phyloP scores from a whole-genome alignment of 2,888 invertebrate species.

The Habroteleia sp. region DNA sequence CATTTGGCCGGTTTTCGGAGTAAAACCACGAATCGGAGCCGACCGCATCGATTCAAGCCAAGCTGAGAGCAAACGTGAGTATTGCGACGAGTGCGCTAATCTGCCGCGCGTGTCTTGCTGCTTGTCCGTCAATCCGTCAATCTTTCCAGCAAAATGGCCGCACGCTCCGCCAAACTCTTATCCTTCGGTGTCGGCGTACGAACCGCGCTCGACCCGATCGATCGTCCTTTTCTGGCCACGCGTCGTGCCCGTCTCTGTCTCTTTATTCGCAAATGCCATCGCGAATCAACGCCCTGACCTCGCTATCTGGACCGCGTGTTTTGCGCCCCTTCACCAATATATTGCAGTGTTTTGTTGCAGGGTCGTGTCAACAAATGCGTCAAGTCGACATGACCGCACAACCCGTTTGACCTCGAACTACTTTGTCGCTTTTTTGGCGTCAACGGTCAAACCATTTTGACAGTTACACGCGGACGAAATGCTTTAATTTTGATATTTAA shows the following conservation, averaged over 20 bases:
- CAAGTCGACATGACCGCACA: neutral
- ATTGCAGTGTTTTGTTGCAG: conserved; percentile 16
- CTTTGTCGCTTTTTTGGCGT: too few species aligned
- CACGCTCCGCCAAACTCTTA: conserved; percentile 18
- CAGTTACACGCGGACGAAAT: too few species aligned
- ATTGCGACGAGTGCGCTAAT: neutral
- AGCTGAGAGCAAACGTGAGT: conserved; percentile 38
- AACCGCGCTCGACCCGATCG: too few species aligned
- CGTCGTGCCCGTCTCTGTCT: neutral
- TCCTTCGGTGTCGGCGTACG: too few species aligned
- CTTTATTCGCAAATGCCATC: neutral
- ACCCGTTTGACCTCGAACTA: too few species aligned
- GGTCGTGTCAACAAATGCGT: conserved; percentile 13
- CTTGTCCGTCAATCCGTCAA: conserved; percentile 20
- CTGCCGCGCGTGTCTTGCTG: neutral
- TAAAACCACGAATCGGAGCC: conserved; percentile 22
- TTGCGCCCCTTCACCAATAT: neutral
- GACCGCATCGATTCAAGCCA: conserved; percentile 4
- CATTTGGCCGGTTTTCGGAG: conserved; percentile 44
- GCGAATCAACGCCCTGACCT: neutral
- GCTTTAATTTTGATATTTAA: too few species aligned
- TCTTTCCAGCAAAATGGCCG: conserved; percentile 38
- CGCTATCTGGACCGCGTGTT: conserved; percentile 12
- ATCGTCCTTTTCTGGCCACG: too few species aligned
- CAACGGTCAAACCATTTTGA: too few species aligned